Percentiles rank a stretch among this genome's conserved stretches.
Conservation (phyloP, 2,797 vertebrate genomes). For the Ctenopoma kingsleyae region DNA sequence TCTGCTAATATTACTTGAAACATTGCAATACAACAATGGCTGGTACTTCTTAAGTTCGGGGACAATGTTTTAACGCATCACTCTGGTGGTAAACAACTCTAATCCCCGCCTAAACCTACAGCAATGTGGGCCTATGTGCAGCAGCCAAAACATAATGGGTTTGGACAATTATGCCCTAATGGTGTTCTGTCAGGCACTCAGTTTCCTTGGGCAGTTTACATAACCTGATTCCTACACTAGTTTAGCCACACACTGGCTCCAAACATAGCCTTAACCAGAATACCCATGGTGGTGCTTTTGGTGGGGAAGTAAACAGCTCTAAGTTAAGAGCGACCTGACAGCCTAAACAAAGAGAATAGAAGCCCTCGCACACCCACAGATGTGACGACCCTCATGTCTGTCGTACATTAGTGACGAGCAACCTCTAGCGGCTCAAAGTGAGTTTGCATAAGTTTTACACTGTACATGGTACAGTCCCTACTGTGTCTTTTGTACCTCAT, state of each 20-base stretch:
- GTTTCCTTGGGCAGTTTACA: not conserved
- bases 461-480: not conserved
- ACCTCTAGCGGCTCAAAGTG: slow-evolving; percentile 55
- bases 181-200: not conserved
- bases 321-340: slow-evolving; percentile 6
- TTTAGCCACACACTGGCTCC: not conserved
- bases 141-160: fast-evolving
- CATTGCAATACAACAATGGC: not conserved
- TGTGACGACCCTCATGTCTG: fast-evolving
- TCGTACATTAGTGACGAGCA: slow-evolving; percentile 18
- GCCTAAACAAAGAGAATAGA: not conserved
- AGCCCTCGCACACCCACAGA: fast-evolving
- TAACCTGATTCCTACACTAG: not conserved
- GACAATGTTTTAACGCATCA: not conserved
- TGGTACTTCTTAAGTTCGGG: not conserved
- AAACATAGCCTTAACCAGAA: not conserved
- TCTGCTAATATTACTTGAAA: slow-evolving; percentile 1
- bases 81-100: not conserved
- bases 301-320: not conserved
- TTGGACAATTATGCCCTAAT: not conserved
- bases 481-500: not conserved
- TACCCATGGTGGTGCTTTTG: not conserved
- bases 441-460: not conserved
- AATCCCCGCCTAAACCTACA: not conserved
- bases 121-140: not conserved